phyloP scores from a whole-genome alignment of 2,113 vertebrate species.

The Cyanoramphus novaezelandiae region DNA sequence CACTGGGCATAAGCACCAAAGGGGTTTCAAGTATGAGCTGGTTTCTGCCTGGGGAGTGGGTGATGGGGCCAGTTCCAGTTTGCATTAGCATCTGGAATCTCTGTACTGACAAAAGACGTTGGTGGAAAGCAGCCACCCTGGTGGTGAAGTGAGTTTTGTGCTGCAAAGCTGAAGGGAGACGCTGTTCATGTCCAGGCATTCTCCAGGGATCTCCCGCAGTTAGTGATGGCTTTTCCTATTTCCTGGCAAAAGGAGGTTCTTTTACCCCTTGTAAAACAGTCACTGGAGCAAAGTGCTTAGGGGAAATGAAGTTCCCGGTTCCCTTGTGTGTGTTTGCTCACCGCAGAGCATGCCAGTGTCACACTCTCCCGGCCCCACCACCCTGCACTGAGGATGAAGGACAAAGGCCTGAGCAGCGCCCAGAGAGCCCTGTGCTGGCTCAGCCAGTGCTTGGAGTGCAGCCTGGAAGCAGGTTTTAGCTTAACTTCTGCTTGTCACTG shows the following conservation, averaged over 20 bases:
- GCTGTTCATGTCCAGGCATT: not conserved
- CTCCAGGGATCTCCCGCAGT: not conserved
- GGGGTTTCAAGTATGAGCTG: not conserved
- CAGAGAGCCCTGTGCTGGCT: not conserved
- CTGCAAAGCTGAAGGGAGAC: not conserved
- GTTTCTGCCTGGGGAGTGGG: not conserved
- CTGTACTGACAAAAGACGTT: fast-evolving
- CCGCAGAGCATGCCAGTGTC: fast-evolving
- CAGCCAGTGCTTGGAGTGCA: not conserved
- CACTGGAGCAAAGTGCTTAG: not conserved
- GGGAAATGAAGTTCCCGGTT: not conserved
- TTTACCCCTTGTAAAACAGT: not conserved
- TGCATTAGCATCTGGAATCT: not conserved
- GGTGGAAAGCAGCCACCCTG: not conserved
- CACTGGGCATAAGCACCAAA: not conserved
- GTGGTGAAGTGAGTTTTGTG: not conserved
- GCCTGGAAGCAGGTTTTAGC: not conserved
- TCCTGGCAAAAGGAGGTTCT: not conserved
- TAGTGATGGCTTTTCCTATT: not conserved
- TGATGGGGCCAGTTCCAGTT: not conserved
- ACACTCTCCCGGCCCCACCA: fast-evolving
- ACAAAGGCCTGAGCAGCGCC: not conserved
- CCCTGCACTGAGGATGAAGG: fast-evolving
- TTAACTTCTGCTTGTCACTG: not conserved
- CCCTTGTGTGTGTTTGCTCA: not conserved